Percentiles rank a stretch among this genome's conserved stretches.
Evolutionary conservation across 2,888 invertebrate genomes (phyloP).

Genomic region (Silvanus unidentatus): DNA sequence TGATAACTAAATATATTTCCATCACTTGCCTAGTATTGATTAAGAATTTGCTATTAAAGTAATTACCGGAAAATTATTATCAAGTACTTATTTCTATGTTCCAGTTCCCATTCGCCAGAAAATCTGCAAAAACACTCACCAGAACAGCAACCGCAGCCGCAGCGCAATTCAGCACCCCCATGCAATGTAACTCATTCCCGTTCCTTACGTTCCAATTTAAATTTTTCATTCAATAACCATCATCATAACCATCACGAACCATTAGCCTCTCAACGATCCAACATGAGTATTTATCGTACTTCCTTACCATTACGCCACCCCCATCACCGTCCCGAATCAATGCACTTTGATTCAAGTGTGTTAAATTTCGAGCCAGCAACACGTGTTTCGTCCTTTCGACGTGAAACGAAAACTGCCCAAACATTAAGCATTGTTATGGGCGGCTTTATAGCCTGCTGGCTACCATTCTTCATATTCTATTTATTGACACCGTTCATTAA

Average conservation of each 20-base stretch:
- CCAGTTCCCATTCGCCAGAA: conserved; percentile 29
- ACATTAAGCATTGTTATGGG: conserved; percentile 82
- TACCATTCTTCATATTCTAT: conserved; percentile 81
- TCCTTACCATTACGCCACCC: conserved; percentile 35
- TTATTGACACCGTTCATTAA: conserved; percentile 73
- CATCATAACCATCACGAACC: conserved; percentile 33
- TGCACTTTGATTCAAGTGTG: conserved; percentile 51
- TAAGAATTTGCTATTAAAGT: too few species aligned
- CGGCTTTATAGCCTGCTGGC: conserved; percentile 82
- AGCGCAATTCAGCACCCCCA: conserved; percentile 10
- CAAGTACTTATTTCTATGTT: conserved; percentile 12
- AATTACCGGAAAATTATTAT: too few species aligned
- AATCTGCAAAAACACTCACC: conserved; percentile 21
- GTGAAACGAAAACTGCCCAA: conserved; percentile 84
- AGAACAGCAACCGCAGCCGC: conserved; percentile 24
- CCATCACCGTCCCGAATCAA: conserved; percentile 49
- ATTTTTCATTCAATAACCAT: conserved; percentile 36
- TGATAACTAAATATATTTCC: too few species aligned
- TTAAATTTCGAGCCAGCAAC: conserved; percentile 49
- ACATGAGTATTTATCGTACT: conserved; percentile 33
- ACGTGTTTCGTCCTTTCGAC: conserved; percentile 61
- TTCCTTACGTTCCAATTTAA: conserved; percentile 36
- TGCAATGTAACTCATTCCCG: conserved; percentile 24
- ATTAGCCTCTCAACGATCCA: conserved; percentile 32
- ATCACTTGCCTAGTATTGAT: too few species aligned